These are phyloP conservation scores for Dynastes maya DNA, from an alignment of 2,888 invertebrate genomes.

Conservation along the genomic window DNA sequence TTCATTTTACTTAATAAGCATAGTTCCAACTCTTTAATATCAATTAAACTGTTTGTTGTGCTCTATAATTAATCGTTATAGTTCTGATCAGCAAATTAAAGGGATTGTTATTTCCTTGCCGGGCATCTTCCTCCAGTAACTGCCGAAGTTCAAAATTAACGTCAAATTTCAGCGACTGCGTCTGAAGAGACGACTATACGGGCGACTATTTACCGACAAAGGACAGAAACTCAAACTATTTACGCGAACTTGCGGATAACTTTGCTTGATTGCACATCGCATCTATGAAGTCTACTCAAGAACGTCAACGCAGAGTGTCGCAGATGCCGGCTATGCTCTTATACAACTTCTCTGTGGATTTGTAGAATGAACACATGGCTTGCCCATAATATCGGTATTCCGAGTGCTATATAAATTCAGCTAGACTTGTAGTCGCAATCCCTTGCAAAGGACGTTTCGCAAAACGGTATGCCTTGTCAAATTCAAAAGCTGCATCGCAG, in stretches of 20 bases:
- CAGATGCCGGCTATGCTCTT: conserved; percentile 63
- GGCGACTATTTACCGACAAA: conserved; percentile 38
- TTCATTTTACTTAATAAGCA: conserved; percentile 23
- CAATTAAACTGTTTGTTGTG: conserved; percentile 31
- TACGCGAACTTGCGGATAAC: conserved; percentile 56
- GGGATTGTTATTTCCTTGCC: conserved; percentile 38
- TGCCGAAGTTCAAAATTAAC: conserved; percentile 50
- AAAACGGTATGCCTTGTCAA: conserved; percentile 62
- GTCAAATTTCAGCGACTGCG: conserved; percentile 45
- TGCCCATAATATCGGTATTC: conserved; percentile 60
- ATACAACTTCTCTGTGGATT: conserved; percentile 60
- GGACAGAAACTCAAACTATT: conserved; percentile 49
- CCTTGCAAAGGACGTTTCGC: conserved; percentile 61
- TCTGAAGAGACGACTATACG: conserved; percentile 29
- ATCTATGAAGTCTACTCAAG: conserved; percentile 59
- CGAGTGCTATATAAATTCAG: conserved; percentile 60
- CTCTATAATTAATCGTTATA: conserved; percentile 42
- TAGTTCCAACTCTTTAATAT: conserved; percentile 32
- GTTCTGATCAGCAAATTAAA: conserved; percentile 44
- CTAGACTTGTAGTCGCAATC: conserved; percentile 60
- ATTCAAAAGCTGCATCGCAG: conserved; percentile 53
- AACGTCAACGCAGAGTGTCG: conserved; percentile 62
- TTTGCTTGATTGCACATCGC: conserved; percentile 62
- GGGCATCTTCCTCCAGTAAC: conserved; percentile 32
- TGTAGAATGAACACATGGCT: conserved; percentile 64